Percentiles rank a stretch among this genome's conserved stretches.
Conservation (phyloP, 2,113 vertebrate genomes). For the Cynopterus brachyotis region DNA sequence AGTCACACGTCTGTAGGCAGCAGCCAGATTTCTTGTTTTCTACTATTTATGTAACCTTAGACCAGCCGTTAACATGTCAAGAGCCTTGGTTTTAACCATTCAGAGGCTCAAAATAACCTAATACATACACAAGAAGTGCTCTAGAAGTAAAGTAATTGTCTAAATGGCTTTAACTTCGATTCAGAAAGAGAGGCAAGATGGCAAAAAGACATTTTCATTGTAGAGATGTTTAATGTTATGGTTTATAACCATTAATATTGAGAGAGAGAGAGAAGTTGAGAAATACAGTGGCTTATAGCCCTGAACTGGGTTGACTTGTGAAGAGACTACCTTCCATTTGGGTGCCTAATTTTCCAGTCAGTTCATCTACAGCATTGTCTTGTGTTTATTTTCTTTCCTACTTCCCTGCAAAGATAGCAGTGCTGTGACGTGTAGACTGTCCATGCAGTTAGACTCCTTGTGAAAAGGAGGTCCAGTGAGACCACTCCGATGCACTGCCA, state of each 20-base stretch:
- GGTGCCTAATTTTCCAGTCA: background rate
- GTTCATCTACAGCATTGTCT: accelerated
- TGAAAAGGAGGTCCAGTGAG: background rate
- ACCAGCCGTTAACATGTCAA: background rate
- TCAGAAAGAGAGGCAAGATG: background rate
- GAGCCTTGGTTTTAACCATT: background rate
- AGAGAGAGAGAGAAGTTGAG: background rate
- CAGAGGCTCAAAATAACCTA: background rate
- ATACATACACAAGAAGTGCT: background rate
- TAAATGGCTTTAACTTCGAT: background rate
- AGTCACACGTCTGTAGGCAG: background rate
- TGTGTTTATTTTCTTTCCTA: background rate
- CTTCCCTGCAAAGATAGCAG: background rate
- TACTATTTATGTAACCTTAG: background rate
- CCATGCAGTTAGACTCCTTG: background rate
- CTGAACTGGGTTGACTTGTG: background rate
- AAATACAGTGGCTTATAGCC: background rate
- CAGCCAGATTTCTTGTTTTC: background rate
- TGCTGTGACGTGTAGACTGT: background rate
- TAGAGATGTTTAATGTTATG: background rate
- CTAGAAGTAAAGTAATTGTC: background rate
- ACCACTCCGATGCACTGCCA: accelerated
- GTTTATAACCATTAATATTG: background rate
- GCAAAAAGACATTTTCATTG: background rate
- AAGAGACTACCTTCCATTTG: background rate